Conservation (phyloP, 2,113 vertebrate genomes). For the Recurvirostra avosetta region DNA sequence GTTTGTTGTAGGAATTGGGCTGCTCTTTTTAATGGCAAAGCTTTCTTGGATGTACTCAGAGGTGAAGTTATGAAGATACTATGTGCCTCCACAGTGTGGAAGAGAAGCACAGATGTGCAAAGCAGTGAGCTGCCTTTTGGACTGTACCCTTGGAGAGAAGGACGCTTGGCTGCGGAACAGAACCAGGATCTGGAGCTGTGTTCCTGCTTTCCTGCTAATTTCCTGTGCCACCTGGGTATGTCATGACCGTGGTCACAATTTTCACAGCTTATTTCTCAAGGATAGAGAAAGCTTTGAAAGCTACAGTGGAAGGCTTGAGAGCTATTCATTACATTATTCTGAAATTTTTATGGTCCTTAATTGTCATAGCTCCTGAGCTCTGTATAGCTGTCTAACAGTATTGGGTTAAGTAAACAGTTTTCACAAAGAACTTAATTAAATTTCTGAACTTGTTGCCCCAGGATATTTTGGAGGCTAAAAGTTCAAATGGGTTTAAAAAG, state of each 20-base stretch:
- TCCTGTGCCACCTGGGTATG: neutral
- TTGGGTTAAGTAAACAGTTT: neutral
- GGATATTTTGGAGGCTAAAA: neutral
- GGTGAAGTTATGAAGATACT: neutral
- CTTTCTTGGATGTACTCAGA: neutral
- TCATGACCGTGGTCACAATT: rapidly evolving
- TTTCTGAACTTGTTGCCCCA: neutral
- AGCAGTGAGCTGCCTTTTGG: neutral
- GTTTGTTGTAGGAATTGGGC: rapidly evolving
- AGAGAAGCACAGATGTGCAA: neutral
- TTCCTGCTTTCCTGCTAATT: neutral
- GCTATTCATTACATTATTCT: neutral
- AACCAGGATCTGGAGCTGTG: neutral
- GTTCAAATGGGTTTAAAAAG: neutral
- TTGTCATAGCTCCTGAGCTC: neutral
- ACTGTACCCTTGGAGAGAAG: neutral
- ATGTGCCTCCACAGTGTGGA: neutral
- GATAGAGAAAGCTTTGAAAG: neutral
- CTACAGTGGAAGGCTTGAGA: neutral
- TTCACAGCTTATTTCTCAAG: neutral
- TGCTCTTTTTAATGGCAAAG: neutral
- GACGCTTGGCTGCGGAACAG: rapidly evolving
- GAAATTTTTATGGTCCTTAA: neutral
- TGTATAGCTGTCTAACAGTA: neutral
- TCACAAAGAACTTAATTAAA: neutral